Percentiles rank a stretch among this genome's conserved stretches.
phyloP scores from a whole-genome alignment of 1,140 invertebrate genomes.

The Tetranychus cinnabarinus region DNA sequence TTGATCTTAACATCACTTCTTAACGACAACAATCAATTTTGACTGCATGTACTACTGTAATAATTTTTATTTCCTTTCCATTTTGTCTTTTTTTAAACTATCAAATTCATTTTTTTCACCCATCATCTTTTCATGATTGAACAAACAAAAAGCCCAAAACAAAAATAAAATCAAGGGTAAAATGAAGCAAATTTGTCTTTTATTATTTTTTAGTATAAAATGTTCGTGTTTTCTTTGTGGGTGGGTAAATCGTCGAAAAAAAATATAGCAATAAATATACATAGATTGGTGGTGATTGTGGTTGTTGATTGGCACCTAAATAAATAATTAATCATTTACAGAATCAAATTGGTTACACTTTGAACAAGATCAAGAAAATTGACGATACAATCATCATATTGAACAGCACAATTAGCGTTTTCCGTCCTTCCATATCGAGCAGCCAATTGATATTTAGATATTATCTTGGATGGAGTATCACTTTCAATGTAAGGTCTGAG shows the following conservation, averaged over 20 bases:
- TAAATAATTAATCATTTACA: constrained; percentile 3
- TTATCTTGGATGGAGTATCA: constrained; percentile 11
- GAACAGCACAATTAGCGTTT: constrained; percentile 16
- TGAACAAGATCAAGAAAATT: constrained; percentile 16
- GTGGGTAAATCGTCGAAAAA: too few species aligned
- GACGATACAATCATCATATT: constrained; percentile 17
- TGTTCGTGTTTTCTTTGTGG: too few species aligned
- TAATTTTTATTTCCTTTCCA: too few species aligned
- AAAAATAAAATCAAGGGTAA: too few species aligned
- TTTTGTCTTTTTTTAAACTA: too few species aligned
- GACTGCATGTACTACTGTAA: too few species aligned
- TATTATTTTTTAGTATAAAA: neutral
- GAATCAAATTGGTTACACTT: constrained; percentile 12
- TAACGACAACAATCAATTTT: neutral
- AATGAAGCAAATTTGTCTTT: neutral
- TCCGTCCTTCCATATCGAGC: constrained; percentile 16
- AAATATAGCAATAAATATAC: too few species aligned
- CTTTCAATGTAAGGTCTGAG: constrained; percentile 13
- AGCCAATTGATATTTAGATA: constrained; percentile 18
- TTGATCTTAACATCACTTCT: neutral
- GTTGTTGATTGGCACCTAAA: neutral
- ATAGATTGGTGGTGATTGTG: neutral
- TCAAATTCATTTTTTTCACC: too few species aligned
- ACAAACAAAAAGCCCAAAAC: too few species aligned
- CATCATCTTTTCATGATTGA: too few species aligned